These are phyloP conservation scores for Xiphophorus couchianus DNA, from an alignment of 2,113 vertebrate genomes.

Conservation along the genomic window DNA sequence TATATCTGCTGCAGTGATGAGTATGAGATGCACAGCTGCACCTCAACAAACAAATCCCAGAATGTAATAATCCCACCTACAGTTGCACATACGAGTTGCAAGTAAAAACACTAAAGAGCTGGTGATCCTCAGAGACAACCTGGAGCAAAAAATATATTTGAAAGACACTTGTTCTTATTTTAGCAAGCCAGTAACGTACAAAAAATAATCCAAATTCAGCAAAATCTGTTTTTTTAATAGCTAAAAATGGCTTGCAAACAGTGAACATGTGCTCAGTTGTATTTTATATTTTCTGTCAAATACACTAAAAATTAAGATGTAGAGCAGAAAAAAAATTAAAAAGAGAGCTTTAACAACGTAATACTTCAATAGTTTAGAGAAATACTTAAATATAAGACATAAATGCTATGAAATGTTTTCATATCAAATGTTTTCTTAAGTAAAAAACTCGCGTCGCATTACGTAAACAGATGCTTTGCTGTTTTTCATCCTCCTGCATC, in stretches of 20 bases:
- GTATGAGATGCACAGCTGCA: too few relatives aligned
- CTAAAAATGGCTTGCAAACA: not conserved
- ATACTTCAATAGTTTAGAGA: not conserved
- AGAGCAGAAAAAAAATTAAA: too few relatives aligned
- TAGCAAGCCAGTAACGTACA: not conserved
- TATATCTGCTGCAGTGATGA: too few relatives aligned
- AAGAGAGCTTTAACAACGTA: not conserved
- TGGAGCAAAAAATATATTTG: conserved; percentile 6
- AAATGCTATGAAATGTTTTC: not conserved
- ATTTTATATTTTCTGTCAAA: too few relatives aligned
- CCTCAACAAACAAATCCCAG: too few relatives aligned
- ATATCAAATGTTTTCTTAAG: not conserved
- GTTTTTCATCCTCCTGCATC: conserved; percentile 7
- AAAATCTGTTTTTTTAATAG: conserved; percentile 1
- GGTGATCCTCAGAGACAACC: conserved; percentile 40
- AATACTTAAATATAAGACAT: not conserved
- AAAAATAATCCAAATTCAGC: conserved; percentile 1
- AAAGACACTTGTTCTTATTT: too few relatives aligned
- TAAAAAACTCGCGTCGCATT: not conserved
- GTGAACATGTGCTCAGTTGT: too few relatives aligned
- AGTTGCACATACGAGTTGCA: not conserved
- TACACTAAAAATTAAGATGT: too few relatives aligned
- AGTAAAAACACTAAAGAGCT: conserved; percentile 28
- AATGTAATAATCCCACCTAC: not conserved
- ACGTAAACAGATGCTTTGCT: conserved; percentile 17